Base-by-base conservation (phyloP, 2,113 vertebrate species). In the Neotoma lepida region DNA sequence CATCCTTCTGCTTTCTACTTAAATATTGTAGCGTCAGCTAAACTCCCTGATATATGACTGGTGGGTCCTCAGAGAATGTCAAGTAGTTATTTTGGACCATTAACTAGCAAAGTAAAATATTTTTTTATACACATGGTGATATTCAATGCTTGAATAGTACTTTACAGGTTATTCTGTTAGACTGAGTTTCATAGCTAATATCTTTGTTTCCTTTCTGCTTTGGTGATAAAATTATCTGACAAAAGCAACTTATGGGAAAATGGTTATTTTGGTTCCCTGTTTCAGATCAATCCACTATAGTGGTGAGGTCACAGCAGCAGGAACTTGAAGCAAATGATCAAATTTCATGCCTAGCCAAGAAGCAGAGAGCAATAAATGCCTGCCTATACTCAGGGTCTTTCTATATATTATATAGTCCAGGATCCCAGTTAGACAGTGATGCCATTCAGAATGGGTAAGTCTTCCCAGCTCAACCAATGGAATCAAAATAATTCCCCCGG, bases 1-100 rank as follows among this genome's bases (percentile, higher is more conserved):
- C 77, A 15, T 91, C 30, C 39, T 30, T 96, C 28, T 41, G 13
- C 89, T 94, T 91, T 94, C 74, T 94, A 1, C 74, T 95, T 87
- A 73, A 61, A 89, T 82, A 87, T 41, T 61, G 28, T 44, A 64
- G 54, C 6, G 64, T 13, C 1, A 76, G 30, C 7, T 41, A 76
- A 56, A 58, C 87, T 77, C 14, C 89, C 14, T 88, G 15, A 28
- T 88, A 28, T 88, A 13, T 46, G 28, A 35, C 61, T 33, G 2
- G 17, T 46, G 26, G 41, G 41, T 20, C 20, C 10, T 39, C 35
- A 82, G 54, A 28, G 24, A 28, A 33, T 92, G 78, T 73, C 33
- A 78, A 13, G 54, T 63, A 41, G 82, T 39, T 81, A n/a, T 86
- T 68, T 94, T 51, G 9, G 71, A 41, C 26, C 76, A 71, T 28